Percentiles rank a stretch among this genome's conserved stretches.
phyloP scores from a whole-genome alignment of 2,888 invertebrate species.

The Papilio protenor region DNA sequence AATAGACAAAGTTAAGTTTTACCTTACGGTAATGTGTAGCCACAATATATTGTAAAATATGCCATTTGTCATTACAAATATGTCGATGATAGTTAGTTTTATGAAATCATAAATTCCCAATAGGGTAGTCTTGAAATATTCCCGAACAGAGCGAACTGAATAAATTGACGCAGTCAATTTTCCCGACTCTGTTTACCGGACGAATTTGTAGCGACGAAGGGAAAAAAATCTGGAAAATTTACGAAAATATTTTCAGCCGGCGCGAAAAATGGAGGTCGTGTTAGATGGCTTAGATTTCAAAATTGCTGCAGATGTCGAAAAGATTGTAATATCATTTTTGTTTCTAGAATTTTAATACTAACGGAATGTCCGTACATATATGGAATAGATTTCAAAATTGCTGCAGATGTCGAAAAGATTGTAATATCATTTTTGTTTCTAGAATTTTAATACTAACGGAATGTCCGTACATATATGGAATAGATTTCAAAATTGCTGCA shows the following conservation, averaged over 20 bases:
- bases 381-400: too few relatives aligned
- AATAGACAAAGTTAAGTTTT: too few relatives aligned
- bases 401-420: too few relatives aligned
- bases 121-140: slow-evolving; percentile 17
- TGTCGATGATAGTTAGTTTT: not conserved
- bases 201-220: slow-evolving; percentile 34
- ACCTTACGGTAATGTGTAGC: not conserved
- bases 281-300: slow-evolving; percentile 15
- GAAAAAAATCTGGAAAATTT: slow-evolving; percentile 32
- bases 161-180: slow-evolving; percentile 39
- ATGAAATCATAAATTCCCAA: slow-evolving; percentile 7
- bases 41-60: not conserved
- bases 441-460: too few relatives aligned
- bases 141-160: slow-evolving; percentile 10
- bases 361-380: not conserved
- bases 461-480: too few relatives aligned
- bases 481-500: too few relatives aligned
- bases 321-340: slow-evolving; percentile 7
- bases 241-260: slow-evolving; percentile 29
- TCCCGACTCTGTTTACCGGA: slow-evolving; percentile 28
- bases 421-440: too few relatives aligned
- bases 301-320: not conserved
- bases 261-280: slow-evolving; percentile 28
- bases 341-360: slow-evolving; percentile 15
- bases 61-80: slow-evolving; percentile 40